Evolutionary conservation across 2,797 vertebrate species (phyloP), one percentile per base, ranked within the genome.

Genomic region (Coilia nasus): DNA sequence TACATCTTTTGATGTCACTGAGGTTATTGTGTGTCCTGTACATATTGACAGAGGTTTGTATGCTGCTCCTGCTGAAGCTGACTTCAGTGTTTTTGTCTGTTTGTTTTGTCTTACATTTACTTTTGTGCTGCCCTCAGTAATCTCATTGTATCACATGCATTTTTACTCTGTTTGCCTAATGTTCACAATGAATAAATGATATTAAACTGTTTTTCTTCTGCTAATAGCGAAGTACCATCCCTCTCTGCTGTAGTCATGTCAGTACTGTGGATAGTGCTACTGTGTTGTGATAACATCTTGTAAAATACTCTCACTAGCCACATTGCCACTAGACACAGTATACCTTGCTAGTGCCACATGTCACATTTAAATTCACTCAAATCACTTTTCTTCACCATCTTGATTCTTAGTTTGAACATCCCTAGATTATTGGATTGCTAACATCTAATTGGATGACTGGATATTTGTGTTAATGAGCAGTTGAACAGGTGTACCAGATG

Each of bases 361-460:
- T 7, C 7, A 14, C 50, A 31, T 35, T 91, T 88, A 90, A 83
- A 88, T 87, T 84, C 86, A 86, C 91, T 90, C 92, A 91, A 91
- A 89, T 9, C 35, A 83, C 88, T 89, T 84, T 59, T 85, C 88
- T 85, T 90, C 91, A 91, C 87, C 85, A 90, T 84, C 86, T 3
- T 54, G 50, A 54, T 54, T 54, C 50, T 54, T 7, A 54, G 50
- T 54, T 54, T 54, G 50, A 54, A 54, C 50, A 54, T 54, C 2
- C 2, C 9, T 54, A 54, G 9, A 54, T 54, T 10, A 54, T 54
- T 54, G 50, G 2, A 2, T 54, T 54, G 50, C 50, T 54, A 7
- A 2, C 50, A 14, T 14, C 2, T 54, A 14, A 54, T 3, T 54
- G 50, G 50, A 54, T 54, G 50, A 9, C 9, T 54, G 9, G 50